A percentile compares a stretch with the other conserved stretches of the same genome.
These are phyloP conservation scores for Bombus terrestris DNA, from an alignment of 1,140 invertebrate species.

Conservation along the genomic window DNA sequence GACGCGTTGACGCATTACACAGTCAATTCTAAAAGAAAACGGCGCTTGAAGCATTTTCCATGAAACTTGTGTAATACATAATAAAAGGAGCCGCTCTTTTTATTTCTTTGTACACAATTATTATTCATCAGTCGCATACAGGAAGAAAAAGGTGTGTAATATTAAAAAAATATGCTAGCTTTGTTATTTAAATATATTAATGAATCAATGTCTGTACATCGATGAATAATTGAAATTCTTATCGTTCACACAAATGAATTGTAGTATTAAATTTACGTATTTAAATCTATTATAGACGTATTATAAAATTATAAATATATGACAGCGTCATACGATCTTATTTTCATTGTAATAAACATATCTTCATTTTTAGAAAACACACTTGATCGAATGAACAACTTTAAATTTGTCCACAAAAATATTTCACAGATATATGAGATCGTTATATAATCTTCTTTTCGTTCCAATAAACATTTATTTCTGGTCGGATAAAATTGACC, in stretches of 20 bases:
- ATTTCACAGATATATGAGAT: not conserved
- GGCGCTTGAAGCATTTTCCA: not conserved
- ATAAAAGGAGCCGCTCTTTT: not conserved
- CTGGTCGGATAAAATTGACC: not conserved
- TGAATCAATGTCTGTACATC: not conserved
- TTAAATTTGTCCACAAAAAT: not conserved
- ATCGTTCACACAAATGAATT: accelerated
- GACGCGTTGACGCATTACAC: not conserved
- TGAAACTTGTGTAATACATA: not conserved
- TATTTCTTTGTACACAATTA: not conserved
- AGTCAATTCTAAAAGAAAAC: not conserved
- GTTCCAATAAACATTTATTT: not conserved
- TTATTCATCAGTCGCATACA: not conserved
- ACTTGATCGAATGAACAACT: not conserved
- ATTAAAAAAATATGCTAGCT: not conserved
- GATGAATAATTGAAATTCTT: too few relatives aligned
- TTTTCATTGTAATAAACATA: not conserved
- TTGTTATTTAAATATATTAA: not conserved
- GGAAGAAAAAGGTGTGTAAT: not conserved
- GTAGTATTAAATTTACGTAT: not conserved
- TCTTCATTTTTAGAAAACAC: not conserved
- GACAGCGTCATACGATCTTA: too few relatives aligned
- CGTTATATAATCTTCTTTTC: not conserved
- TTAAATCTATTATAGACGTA: not conserved
- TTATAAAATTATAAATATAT: not conserved